Percentiles rank a stretch among this genome's conserved stretches.
Conservation (phyloP, 1,140 invertebrate species). For the Helicoverpa zea region DNA sequence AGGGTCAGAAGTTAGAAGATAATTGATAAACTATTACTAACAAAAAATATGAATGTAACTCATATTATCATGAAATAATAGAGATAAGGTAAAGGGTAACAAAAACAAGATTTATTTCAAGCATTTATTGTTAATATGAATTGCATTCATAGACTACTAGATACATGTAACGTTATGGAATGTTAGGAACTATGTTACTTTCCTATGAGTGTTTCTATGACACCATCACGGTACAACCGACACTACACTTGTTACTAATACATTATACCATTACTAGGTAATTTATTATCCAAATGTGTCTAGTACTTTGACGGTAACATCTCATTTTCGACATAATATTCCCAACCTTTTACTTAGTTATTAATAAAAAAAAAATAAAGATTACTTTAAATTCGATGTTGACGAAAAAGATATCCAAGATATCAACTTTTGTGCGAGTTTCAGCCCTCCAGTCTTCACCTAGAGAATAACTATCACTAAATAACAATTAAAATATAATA, state of each 20-base stretch:
- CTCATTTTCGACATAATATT: constrained; percentile 13
- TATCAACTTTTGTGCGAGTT: constrained; percentile 8
- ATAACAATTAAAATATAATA: not conserved
- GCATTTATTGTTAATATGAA: constrained; percentile 83
- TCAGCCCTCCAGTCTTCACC: not conserved
- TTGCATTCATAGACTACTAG: constrained; percentile 77
- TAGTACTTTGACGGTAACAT: constrained; percentile 22
- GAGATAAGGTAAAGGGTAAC: constrained; percentile 59
- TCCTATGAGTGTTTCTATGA: constrained; percentile 24
- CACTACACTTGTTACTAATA: not conserved
- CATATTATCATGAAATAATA: constrained; percentile 67
- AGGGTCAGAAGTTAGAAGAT: constrained; percentile 28
- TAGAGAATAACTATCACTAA: not conserved
- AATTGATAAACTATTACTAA: constrained; percentile 22
- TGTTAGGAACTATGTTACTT: constrained; percentile 40
- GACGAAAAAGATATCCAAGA: not conserved
- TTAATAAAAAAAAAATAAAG: too few species aligned
- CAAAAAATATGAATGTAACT: constrained; percentile 83
- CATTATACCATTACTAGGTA: not conserved
- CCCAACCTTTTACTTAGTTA: not conserved
- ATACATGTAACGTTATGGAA: constrained; percentile 42
- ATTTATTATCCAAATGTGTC: not conserved
- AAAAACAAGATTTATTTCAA: constrained; percentile 72
- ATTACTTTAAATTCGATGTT: too few species aligned
- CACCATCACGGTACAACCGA: not conserved